Base-by-base conservation (phyloP, 2,888 invertebrate genomes). In the Dromius quadrimaculatus region DNA sequence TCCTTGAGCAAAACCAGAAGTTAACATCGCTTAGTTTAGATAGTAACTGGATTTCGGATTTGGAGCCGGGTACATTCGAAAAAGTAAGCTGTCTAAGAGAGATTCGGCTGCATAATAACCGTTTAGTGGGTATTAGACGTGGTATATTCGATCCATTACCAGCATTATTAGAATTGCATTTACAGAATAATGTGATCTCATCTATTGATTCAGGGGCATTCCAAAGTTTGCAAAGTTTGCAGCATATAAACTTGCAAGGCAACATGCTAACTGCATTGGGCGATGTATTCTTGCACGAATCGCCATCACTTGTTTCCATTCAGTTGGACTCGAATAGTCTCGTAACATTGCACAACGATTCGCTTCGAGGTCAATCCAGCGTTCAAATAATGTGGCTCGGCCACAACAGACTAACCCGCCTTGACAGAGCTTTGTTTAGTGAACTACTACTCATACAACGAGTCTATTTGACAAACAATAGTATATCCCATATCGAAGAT, bases 351-450 rank as follows among this genome's bases (percentile, higher is more conserved):
- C 92, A 94, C 81, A 90, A 92, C 78, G 91, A 91, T 78, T 92
- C 94, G 9, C 87, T 94, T 45, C 85, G 89, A 59, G 91, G 92
- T 34, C 94, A 94, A 81, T 88, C 89, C 1, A 92, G 90, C 78
- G 91, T 95, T 69, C 91, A 93, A 83, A 92, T 94, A 78, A 90
- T 95, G 89, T 94, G 94, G 92, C 84, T 95, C 74, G 91, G 91
- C 65, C 91, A 92, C 82, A 95, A 95, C 83, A 87, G 90, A 77
- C 84, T 95, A 72, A 88, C 87, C 71, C 84, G 88, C 71, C 85
- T 95, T 68, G 90, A 91, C 71, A 87, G 88, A 19, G 88, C 89
- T n/a, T 83, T 94, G 71, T 95, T 95, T 80, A 87, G 87, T 74
- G 93, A 94, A 81, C 86, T 95, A 70, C 83, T 89, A 54, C 87